Evolutionary conservation across 2,888 invertebrate species (phyloP).

Genomic region (Plagodis dolabraria): DNA sequence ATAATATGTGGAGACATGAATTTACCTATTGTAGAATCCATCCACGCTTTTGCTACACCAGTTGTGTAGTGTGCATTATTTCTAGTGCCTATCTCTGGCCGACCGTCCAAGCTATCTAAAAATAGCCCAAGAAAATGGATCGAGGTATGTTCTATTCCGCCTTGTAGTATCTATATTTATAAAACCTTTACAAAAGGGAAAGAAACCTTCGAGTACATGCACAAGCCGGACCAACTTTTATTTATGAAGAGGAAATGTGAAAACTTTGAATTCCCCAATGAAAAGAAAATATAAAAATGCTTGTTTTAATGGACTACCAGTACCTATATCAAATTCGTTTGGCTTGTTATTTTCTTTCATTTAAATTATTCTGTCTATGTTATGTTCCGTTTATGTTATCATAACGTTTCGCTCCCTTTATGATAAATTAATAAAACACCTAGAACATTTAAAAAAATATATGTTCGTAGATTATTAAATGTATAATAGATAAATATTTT

Average conservation of each 20-base stretch:
- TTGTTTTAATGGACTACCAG: background rate
- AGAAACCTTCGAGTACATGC: conserved; percentile 3
- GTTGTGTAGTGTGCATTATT: conserved; percentile 1
- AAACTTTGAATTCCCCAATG: conserved; percentile 21
- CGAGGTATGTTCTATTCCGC: conserved; percentile 4
- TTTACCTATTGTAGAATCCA: no score
- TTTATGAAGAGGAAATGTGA: conserved; percentile 26
- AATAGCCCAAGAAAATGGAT: conserved; percentile 13
- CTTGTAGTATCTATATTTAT: background rate
- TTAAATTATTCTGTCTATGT: no score
- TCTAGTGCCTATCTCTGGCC: background rate
- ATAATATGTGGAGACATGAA: no score
- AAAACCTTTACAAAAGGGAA: conserved; percentile 6
- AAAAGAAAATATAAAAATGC: conserved; percentile 18
- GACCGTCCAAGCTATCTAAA: background rate
- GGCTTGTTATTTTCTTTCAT: no score
- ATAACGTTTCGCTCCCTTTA: no score
- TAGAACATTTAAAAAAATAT: no score
- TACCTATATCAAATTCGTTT: background rate
- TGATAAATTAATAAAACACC: no score
- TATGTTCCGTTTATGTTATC: no score
- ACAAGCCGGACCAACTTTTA: conserved; percentile 4
- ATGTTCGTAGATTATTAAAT: no score
- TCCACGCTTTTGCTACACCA: no score
- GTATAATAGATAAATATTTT: no score